These are phyloP conservation scores for Ips typographus DNA, from an alignment of 1,140 invertebrate genomes.

Conservation along the genomic window DNA sequence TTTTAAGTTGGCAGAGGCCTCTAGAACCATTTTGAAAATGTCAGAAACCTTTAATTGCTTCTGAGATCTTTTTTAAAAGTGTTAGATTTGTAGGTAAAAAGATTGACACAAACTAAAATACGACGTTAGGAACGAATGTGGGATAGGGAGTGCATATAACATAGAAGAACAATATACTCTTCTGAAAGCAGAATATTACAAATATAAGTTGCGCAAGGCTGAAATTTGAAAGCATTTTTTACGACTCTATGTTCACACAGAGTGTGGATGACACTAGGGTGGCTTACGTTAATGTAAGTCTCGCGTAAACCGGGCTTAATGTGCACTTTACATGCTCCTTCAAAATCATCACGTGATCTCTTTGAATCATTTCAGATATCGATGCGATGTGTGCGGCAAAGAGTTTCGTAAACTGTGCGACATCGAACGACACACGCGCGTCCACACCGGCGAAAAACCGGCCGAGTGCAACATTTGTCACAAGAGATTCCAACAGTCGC, in stretches of 20 bases:
- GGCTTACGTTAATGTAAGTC: neutral
- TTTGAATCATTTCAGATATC: constrained; percentile 31
- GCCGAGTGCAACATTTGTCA: constrained; percentile 73
- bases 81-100: too few relatives aligned
- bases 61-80: too few relatives aligned
- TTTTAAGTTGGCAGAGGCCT: too few relatives aligned
- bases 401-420: constrained; percentile 47
- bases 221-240: too few relatives aligned
- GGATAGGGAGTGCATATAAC: too few relatives aligned
- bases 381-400: constrained; percentile 43
- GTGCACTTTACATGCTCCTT: neutral
- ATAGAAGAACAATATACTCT: too few relatives aligned
- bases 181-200: too few relatives aligned
- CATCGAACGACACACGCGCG: constrained; percentile 46
- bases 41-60: too few relatives aligned
- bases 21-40: too few relatives aligned
- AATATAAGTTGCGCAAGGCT: too few relatives aligned
- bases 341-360: neutral
- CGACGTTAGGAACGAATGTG: too few relatives aligned
- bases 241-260: neutral
- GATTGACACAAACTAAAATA: too few relatives aligned
- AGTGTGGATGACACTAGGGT: neutral
- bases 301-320: neutral
- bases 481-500: constrained; percentile 78
- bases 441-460: constrained; percentile 64